phyloP scores from a whole-genome alignment of 2,113 vertebrate genomes.

The Centrocercus urophasianus region DNA sequence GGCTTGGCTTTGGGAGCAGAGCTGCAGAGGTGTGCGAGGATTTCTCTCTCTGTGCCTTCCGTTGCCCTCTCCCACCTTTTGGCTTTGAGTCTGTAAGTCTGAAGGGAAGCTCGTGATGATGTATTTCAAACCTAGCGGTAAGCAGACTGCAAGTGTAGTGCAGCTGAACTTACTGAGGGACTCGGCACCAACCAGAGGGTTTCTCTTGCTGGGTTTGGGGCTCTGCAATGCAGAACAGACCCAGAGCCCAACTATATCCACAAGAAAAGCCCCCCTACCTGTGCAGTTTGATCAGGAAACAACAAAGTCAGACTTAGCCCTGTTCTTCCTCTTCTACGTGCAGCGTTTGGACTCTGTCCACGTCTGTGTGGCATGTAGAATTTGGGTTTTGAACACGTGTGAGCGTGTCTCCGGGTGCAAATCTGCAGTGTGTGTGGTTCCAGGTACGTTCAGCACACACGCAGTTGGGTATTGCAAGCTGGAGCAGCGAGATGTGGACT shows the following conservation, averaged over 20 bases:
- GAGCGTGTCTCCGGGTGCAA: background rate
- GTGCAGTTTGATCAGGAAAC: rapidly evolving
- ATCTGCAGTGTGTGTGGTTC: background rate
- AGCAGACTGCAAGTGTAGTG: background rate
- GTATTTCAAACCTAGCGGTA: background rate
- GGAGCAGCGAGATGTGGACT: rapidly evolving
- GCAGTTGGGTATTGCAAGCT: background rate
- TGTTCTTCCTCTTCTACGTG: background rate
- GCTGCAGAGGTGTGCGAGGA: rapidly evolving
- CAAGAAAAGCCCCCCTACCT: no score
- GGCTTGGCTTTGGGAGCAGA: no score
- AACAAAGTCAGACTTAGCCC: rapidly evolving
- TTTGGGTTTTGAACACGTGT: background rate
- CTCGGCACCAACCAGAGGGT: background rate
- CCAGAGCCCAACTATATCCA: background rate
- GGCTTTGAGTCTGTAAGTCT: background rate
- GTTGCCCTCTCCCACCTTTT: rapidly evolving
- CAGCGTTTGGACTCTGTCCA: rapidly evolving
- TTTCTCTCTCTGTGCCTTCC: background rate
- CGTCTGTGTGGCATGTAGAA: rapidly evolving
- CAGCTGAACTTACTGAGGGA: background rate
- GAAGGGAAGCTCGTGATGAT: background rate
- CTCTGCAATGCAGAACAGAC: no score
- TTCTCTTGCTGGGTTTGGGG: no score
- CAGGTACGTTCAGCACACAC: rapidly evolving